Conservation (phyloP, 2,888 invertebrate species). For the Lampropteryx suffumata region DNA sequence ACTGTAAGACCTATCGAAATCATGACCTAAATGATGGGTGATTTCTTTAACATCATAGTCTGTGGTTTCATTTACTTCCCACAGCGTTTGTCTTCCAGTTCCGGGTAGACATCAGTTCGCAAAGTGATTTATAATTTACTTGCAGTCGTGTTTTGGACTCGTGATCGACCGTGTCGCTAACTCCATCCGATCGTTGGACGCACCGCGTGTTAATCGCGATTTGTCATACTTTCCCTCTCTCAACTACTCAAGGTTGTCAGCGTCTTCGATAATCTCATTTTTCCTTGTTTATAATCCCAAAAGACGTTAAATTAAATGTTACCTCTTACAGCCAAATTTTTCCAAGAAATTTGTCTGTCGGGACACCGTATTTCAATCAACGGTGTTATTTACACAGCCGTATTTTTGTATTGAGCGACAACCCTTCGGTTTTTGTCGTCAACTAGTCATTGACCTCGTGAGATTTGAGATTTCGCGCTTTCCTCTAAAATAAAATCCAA, state of each 20-base stretch:
- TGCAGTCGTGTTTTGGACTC: slow-evolving; percentile 33
- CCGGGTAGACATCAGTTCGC: slow-evolving; percentile 37
- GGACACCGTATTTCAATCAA: slow-evolving; percentile 41
- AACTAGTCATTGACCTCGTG: slow-evolving; percentile 52
- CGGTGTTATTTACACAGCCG: slow-evolving; percentile 33
- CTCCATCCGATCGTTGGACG: slow-evolving; percentile 44
- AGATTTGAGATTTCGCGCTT: slow-evolving; percentile 44
- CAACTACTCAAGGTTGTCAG: slow-evolving; percentile 43
- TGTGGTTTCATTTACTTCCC: slow-evolving; percentile 26
- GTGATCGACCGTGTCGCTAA: slow-evolving; percentile 44
- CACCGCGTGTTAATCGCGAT: slow-evolving; percentile 52
- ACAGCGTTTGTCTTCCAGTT: slow-evolving; percentile 28
- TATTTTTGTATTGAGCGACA: slow-evolving; percentile 37
- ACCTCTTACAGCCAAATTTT: slow-evolving; percentile 23
- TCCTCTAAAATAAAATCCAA: slow-evolving; percentile 28
- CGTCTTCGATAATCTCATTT: slow-evolving; percentile 22
- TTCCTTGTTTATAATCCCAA: slow-evolving; percentile 30
- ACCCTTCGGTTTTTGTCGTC: slow-evolving; percentile 42
- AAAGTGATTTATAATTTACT: slow-evolving; percentile 50
- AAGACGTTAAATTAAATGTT: slow-evolving; percentile 36
- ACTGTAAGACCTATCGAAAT: too few species aligned
- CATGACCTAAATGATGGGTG: neutral
- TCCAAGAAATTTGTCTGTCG: slow-evolving; percentile 24
- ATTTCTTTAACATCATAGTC: slow-evolving; percentile 18
- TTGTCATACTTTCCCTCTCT: slow-evolving; percentile 66